A percentile compares a stretch with the other conserved stretches of the same genome.
Conservation (phyloP, 2,797 vertebrate species). For the Tadarida brasiliensis region DNA sequence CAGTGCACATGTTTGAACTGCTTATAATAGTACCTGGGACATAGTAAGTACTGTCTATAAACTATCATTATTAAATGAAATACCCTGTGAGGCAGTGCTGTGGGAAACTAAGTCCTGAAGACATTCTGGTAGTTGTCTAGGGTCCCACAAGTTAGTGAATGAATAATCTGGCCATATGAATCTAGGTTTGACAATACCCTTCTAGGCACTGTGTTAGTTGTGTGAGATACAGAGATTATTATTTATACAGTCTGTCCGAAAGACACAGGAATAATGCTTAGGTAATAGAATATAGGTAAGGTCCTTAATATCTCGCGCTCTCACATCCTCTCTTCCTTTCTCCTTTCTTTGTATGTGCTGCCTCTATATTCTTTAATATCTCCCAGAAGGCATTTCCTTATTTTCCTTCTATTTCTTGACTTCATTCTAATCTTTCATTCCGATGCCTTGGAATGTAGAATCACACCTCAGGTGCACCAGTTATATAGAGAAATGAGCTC, state of each 20-base stretch:
- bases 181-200: neutral
- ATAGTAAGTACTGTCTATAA: neutral
- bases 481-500: neutral
- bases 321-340: neutral
- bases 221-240: neutral
- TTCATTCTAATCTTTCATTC: constrained; percentile 3
- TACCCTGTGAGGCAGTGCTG: neutral
- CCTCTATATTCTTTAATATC: neutral
- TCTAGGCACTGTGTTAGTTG: neutral
- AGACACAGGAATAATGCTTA: neutral
- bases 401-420: neutral
- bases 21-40: neutral
- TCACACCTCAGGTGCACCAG: neutral
- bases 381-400: constrained; percentile 1
- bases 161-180: neutral
- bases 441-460: neutral
- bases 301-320: neutral
- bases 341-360: neutral
- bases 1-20: neutral
- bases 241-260: neutral
- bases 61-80: neutral
- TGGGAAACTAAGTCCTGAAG: neutral
- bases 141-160: neutral
- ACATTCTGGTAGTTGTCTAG: neutral
- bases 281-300: neutral